phyloP scores from a whole-genome alignment of 2,888 invertebrate species.

The Machimus atricapillus region DNA sequence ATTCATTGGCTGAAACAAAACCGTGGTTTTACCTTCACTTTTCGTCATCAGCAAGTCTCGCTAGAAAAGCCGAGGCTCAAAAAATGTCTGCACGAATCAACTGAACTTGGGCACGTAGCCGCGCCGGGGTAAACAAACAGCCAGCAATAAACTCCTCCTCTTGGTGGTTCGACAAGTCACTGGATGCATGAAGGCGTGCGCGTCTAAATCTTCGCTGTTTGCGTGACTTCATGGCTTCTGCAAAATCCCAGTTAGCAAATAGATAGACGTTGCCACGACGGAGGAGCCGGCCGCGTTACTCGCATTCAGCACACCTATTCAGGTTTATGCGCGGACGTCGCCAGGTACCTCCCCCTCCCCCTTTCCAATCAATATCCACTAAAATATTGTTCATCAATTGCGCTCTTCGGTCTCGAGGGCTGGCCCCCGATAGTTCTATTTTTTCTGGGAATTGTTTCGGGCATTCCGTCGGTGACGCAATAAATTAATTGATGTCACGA shows the following conservation, averaged over 20 bases:
- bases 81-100: slow-evolving; percentile 3
- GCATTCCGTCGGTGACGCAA: neutral
- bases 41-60: neutral
- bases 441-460: neutral
- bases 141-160: slow-evolving; percentile 44
- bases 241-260: slow-evolving; percentile 13
- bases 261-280: slow-evolving; percentile 3
- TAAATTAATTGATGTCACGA: slow-evolving; percentile 42
- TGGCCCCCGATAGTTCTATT: neutral
- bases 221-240: slow-evolving; percentile 48
- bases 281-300: neutral
- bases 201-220: slow-evolving; percentile 45
- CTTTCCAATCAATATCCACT: neutral
- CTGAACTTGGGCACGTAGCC: neutral
- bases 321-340: neutral
- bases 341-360: neutral
- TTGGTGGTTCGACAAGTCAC: slow-evolving; percentile 32
- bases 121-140: slow-evolving; percentile 37
- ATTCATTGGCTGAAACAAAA: slow-evolving; percentile 7
- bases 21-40: neutral
- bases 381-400: neutral
- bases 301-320: slow-evolving; percentile 16
- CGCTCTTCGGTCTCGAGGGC: neutral
- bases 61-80: neutral
- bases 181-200: slow-evolving; percentile 45